Evolutionary conservation across 2,888 invertebrate species (phyloP).

Genomic region (Pteria penguin): DNA sequence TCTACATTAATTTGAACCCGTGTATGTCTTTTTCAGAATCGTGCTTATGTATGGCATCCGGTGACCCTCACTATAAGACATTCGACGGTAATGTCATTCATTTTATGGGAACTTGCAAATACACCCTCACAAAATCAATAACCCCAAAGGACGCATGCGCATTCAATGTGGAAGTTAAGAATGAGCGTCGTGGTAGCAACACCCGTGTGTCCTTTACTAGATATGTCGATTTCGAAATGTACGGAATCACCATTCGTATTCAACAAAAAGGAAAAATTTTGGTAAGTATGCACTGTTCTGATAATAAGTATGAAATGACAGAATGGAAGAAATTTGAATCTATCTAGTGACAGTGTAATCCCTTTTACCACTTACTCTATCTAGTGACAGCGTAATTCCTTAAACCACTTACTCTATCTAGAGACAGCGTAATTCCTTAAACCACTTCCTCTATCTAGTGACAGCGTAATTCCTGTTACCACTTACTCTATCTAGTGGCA

Average conservation of each 20-base stretch:
- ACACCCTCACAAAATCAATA: slow-evolving; percentile 63
- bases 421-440: too few relatives aligned
- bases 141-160: slow-evolving; percentile 39
- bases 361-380: too few relatives aligned
- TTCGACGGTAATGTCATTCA: slow-evolving; percentile 70
- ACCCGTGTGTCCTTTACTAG: slow-evolving; percentile 51
- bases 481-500: too few relatives aligned
- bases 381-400: too few relatives aligned
- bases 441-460: too few relatives aligned
- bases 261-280: slow-evolving; percentile 33
- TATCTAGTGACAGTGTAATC: too few relatives aligned
- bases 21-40: slow-evolving; percentile 23
- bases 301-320: too few relatives aligned
- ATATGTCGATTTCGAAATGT: slow-evolving; percentile 48
- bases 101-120: slow-evolving; percentile 73
- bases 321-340: too few relatives aligned
- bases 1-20: too few relatives aligned
- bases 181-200: slow-evolving; percentile 53
- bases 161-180: slow-evolving; percentile 56
- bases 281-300: too few relatives aligned
- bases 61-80: slow-evolving; percentile 75
- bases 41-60: slow-evolving; percentile 54
- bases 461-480: too few relatives aligned
- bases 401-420: too few relatives aligned
- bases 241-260: slow-evolving; percentile 36